Conservation (phyloP, 2,113 vertebrate species). For the Apteryx mantelli region DNA sequence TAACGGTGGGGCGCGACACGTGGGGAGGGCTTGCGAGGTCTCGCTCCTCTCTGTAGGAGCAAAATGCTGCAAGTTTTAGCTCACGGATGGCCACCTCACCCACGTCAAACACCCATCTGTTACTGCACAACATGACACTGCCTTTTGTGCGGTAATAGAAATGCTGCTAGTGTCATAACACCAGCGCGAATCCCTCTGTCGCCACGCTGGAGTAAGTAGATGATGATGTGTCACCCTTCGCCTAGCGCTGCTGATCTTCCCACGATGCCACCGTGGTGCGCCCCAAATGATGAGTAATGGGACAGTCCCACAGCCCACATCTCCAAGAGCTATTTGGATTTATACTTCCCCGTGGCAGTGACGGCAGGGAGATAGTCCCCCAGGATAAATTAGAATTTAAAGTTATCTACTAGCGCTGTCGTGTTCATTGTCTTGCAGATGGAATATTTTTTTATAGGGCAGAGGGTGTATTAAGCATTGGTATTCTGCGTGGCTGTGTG, state of each 20-base stretch:
- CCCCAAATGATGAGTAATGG: neutral
- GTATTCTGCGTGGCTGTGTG: fast-evolving
- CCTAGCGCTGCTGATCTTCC: neutral
- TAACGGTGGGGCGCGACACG: fast-evolving
- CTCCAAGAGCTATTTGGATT: neutral
- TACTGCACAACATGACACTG: fast-evolving
- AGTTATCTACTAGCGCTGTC: neutral
- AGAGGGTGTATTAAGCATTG: neutral
- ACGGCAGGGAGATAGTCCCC: neutral
- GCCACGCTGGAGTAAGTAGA: fast-evolving
- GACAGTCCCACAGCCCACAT: fast-evolving
- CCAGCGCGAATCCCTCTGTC: fast-evolving
- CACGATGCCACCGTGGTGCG: fast-evolving
- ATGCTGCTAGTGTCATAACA: fast-evolving
- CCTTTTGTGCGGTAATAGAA: neutral
- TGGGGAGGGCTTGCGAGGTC: neutral
- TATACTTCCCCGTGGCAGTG: fast-evolving
- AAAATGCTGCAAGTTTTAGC: neutral
- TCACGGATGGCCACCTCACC: neutral
- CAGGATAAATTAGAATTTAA: neutral
- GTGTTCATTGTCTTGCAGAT: neutral
- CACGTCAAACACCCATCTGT: fast-evolving
- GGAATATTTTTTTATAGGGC: neutral
- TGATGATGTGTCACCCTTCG: neutral
- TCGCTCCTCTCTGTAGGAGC: neutral